Evolutionary conservation across 92 coral and sea anemone genomes (phyloP).

Genomic region (Siderastrea radians): DNA sequence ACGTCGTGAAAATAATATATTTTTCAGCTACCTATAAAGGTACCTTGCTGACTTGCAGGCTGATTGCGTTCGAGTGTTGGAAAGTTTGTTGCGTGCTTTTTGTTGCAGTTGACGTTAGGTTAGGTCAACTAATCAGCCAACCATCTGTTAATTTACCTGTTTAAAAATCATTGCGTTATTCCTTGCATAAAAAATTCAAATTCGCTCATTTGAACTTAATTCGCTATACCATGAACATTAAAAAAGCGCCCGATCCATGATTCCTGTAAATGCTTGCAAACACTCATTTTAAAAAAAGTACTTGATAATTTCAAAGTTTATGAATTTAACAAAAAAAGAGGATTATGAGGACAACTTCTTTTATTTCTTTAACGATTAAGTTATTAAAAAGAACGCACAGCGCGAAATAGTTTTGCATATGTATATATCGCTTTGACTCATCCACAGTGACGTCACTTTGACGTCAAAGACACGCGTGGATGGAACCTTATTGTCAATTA

Average conservation of each 20-base stretch:
- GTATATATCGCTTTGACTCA: conserved; percentile 22
- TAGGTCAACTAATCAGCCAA: conserved; percentile 20
- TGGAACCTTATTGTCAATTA: background rate
- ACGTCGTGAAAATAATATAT: background rate
- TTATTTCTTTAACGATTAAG: background rate
- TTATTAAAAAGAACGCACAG: background rate
- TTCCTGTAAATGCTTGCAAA: background rate
- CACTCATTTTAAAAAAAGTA: background rate
- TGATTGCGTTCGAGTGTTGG: background rate
- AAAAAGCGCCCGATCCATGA: too few relatives aligned
- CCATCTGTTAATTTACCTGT: conserved; percentile 21
- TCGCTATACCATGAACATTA: background rate
- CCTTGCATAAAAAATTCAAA: background rate
- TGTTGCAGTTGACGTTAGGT: conserved; percentile 23
- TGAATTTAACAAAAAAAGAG: background rate
- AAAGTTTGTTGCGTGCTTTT: background rate
- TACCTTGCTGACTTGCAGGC: too few relatives aligned
- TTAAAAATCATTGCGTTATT: background rate
- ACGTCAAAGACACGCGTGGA: conserved; percentile 39
- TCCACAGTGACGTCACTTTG: conserved; percentile 16
- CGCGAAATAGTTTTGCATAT: conserved; percentile 4
- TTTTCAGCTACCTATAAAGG: background rate
- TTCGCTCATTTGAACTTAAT: background rate
- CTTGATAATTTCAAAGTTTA: background rate
- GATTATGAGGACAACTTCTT: background rate